These are phyloP conservation scores for Drosophila varians DNA, from an alignment of 1,140 invertebrate species.

Conservation along the genomic window DNA sequence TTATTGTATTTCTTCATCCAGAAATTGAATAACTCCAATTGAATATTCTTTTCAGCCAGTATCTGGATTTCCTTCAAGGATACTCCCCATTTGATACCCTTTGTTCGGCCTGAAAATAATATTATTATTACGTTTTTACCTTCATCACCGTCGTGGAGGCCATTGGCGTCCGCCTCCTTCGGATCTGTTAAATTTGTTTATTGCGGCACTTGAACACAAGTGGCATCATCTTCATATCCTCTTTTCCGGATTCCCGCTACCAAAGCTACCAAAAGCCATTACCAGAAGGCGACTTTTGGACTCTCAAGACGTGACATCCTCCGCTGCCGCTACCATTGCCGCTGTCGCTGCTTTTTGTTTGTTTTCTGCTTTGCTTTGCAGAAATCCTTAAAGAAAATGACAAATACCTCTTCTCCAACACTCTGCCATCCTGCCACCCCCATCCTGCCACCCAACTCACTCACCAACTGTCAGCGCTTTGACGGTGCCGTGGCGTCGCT, in stretches of 20 bases:
- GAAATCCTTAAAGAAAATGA: slow-evolving; percentile 77
- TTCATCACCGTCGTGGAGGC: slow-evolving; percentile 52
- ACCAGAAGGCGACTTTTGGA: slow-evolving; percentile 50
- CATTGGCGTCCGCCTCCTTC: slow-evolving; percentile 37
- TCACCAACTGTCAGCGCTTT: slow-evolving; percentile 67
- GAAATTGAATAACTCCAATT: neutral
- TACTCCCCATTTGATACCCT: neutral
- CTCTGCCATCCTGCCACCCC: neutral
- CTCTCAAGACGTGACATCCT: slow-evolving; percentile 63
- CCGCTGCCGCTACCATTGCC: neutral
- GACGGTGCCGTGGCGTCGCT: slow-evolving; percentile 65
- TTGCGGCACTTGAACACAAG: slow-evolving; percentile 79
- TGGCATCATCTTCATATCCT: slow-evolving; percentile 68
- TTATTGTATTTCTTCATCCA: no score
- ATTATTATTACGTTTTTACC: slow-evolving; percentile 45
- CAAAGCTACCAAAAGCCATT: slow-evolving; percentile 34
- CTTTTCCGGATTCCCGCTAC: slow-evolving; percentile 3
- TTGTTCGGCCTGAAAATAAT: neutral
- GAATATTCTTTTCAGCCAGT: no score
- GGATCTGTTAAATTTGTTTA: slow-evolving; percentile 75
- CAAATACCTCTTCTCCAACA: slow-evolving; percentile 57
- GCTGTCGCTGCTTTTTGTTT: slow-evolving; percentile 7
- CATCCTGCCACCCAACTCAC: neutral
- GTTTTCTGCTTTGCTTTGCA: slow-evolving; percentile 73
- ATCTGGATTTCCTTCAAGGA: neutral